phyloP scores from a whole-genome alignment of 2,888 invertebrate species.

The Orthosia incerta region DNA sequence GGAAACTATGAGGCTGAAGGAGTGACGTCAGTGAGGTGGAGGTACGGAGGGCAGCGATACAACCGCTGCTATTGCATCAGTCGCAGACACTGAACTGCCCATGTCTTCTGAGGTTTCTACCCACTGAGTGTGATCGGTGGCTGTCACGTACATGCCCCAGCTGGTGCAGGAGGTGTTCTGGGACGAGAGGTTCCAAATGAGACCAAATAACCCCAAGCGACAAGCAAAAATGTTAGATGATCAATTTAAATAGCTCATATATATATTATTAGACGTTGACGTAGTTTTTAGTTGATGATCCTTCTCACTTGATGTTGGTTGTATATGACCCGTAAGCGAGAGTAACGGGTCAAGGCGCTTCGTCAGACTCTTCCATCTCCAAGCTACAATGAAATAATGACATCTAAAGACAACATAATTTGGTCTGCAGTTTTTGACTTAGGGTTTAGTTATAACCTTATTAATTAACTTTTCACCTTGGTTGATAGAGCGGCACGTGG shows the following conservation, averaged over 20 bases:
- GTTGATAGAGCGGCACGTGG: too few relatives aligned
- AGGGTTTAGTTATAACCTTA: background rate
- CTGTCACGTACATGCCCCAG: background rate
- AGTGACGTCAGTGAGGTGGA: too few relatives aligned
- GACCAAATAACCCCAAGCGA: too few relatives aligned
- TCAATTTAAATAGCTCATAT: background rate
- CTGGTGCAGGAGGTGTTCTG: too few relatives aligned
- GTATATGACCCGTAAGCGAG: background rate
- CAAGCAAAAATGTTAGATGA: background rate
- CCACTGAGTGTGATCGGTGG: too few relatives aligned
- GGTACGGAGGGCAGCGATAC: too few relatives aligned
- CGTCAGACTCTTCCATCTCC: too few relatives aligned
- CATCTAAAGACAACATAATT: background rate
- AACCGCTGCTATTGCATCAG: too few relatives aligned
- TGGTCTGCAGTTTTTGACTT: background rate
- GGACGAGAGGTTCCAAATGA: background rate
- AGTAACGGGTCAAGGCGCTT: background rate
- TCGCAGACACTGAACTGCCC: too few relatives aligned
- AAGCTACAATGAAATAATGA: background rate
- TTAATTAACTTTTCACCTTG: conserved; percentile 1
- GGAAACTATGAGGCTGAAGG: too few relatives aligned
- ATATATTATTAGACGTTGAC: background rate
- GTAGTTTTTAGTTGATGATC: background rate
- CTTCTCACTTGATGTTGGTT: background rate
- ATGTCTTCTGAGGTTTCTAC: background rate